Evolutionary conservation across 2,888 invertebrate species (phyloP), one percentile per base, ranked within the genome.

Genomic region (Leptopilina syphax): DNA sequence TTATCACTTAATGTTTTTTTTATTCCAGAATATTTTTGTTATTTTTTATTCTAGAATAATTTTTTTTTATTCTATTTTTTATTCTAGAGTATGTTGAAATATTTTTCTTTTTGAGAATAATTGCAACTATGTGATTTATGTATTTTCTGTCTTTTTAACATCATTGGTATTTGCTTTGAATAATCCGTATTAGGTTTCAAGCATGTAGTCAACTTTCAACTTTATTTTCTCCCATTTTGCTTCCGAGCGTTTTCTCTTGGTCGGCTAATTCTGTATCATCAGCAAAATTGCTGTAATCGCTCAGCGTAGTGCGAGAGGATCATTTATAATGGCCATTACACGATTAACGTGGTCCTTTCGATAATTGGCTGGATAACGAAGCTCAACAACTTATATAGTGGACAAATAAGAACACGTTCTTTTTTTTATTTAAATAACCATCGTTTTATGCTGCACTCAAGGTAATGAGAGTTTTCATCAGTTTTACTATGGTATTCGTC

Each of bases 301-400:
- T 86, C 82, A 84, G 84, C 84, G 82, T 84, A 80, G 81, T 79
- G 83, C 84, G 84, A 82, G 81, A 83, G 81, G 87, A 87, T 87
- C 87, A 86, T 88, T 88, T 84, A 86, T 87, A 82, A 84, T 83
- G 81, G 79, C 80, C 44, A 83, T 83, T 83, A 84, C 85, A 87
- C 87, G 85, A 85, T 85, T 86, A 84, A 81, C 83, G 84, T 83
- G 86, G 85, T 86, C 86, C 87, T 87, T 86, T 88, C 88, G 88
- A 88, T 88, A 88, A 87, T 88, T 88, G 86, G 86, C 84, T 84
- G 81, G 85, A 87, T 88, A 88, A 88, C 88, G 86, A 87, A 84
- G 82, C 82, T 80, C 8, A 63, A 24, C 18, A 63, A 18, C 63
- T 44, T 44, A 24, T 80, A 80, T 81, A 83, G 81, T 82, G 79